A percentile compares a stretch with the other conserved stretches of the same genome.
phyloP scores from a whole-genome alignment of 2,797 vertebrate genomes.

The Streptopelia turtur region DNA sequence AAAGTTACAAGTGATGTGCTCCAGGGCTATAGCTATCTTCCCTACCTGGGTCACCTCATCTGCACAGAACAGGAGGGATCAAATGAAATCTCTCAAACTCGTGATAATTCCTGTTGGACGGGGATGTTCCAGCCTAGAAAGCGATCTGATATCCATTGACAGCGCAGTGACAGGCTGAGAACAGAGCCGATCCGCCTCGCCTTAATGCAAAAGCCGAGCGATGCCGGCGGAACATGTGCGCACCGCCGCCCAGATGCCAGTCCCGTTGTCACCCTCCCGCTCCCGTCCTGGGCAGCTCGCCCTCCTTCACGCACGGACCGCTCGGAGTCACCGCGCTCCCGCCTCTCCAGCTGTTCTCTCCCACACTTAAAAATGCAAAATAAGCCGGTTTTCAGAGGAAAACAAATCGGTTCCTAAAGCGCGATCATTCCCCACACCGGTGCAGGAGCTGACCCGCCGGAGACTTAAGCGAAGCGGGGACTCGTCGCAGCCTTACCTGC shows the following conservation, averaged over 20 bases:
- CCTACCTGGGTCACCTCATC: background rate
- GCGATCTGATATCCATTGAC: accelerated
- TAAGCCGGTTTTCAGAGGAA: background rate
- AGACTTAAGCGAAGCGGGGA: background rate
- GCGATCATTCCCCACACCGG: background rate
- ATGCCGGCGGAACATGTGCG: background rate
- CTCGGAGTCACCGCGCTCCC: background rate
- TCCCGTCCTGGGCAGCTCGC: accelerated
- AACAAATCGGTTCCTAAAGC: background rate
- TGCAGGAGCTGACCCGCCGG: background rate
- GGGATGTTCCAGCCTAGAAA: background rate
- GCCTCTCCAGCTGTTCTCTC: background rate
- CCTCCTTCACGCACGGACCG: background rate
- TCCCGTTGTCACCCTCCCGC: background rate
- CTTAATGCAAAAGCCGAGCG: background rate
- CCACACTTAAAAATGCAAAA: background rate
- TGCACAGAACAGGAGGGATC: background rate
- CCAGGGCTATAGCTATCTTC: background rate
- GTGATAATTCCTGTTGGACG: background rate
- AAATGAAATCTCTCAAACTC: background rate
- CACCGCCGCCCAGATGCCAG: background rate
- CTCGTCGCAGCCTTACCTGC: background rate
- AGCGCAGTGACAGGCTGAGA: background rate
- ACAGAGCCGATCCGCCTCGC: background rate
- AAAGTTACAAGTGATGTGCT: background rate